Evolutionary conservation across 1,140 invertebrate species (phyloP), one percentile per base, ranked within the genome.

Genomic region (Ephestia elutella): DNA sequence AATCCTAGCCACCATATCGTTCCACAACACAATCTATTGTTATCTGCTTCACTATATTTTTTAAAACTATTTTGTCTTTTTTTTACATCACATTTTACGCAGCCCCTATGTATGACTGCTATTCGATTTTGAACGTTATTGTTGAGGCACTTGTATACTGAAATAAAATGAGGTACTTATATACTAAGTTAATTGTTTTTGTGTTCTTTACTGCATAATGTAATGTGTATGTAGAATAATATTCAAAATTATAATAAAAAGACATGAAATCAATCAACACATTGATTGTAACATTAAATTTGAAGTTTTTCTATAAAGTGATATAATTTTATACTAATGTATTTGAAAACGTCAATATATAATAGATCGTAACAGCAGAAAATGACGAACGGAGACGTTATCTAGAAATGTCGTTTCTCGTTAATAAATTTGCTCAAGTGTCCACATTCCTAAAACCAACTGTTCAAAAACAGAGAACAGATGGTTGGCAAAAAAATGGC

Each of bases 21-120:
- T 70, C 66, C 64, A 82, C 75, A 85, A 85, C 80, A 85, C 81
- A 82, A 80, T 73, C 68, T 63, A 62, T 68, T 68, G 77, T 85
- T 82, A 82, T 85, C 80, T 78, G 67, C 64, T 73, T 65, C 65
- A 75, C 75, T 81, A 77, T 79, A 75, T 81, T 82, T 78, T 82
- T 44, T 1, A 44, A 78, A 82, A 76, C 73, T 75, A 79, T 81
- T 81, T 79, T 80, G 75, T 74, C 73, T 72, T 71, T 75, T 75
- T 81, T 83, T 76, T 76, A 72, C 66, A 70, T 64, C 73, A 75
- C 77, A 70, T 78, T 32, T 70, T 71, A 73, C 69, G 66, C 51
- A 54, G 71, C 77, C 80, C 77, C 69, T 72, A 81, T 80, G 66
- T 60, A 49, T n/a, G n/a, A n/a, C 48, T 30, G 56, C 44, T 60